Evolutionary conservation across 2,113 vertebrate genomes (phyloP), one percentile per base, ranked within the genome.

Genomic region (Psittacula cyanocephala): DNA sequence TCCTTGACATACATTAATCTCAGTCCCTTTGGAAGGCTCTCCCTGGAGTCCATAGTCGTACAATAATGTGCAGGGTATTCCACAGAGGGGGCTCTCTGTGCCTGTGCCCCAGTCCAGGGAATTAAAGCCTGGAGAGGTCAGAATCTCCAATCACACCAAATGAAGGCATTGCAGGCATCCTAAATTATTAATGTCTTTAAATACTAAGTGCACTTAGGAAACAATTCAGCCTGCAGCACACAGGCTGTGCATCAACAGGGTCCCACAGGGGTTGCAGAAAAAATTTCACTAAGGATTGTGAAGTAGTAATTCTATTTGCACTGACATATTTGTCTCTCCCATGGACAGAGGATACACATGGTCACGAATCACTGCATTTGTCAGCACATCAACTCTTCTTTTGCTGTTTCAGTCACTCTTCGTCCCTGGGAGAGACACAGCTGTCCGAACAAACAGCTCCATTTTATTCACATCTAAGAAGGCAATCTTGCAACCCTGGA

Each of bases 181-280:
- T 96, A 46, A 93, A 96, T 95, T 92, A 93, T 94, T 96, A 86
- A 92, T 72, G 67, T 64, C 35, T 91, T 85, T 68, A 89, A 88
- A 95, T 78, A 85, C 64, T 81, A 94, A 96, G 57, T 92, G 83
- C 86, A 79, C 74, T 94, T 1, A 7, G 60, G 49, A 93, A 93
- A 14, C 44, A 86, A 37, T 76, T 90, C 80, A 72, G 95, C 77
- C 81, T 93, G 64, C 83, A 95, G 88, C 72, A 76, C 44, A 78
- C 29, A 94, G 55, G 52, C 79, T 90, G 68, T 50, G 60, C 79
- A 90, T 43, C 75, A 76, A 49, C 53, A 65, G 8, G 20, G 22
- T 63, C 90, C 47, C 80, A 81, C 67, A 86, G 64, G 39, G 28
- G 23, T 7, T 79, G 37, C 44, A 87, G 44, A 29, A 81, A 72